phyloP scores from a whole-genome alignment of 2,113 vertebrate species.

The Scomber colias region DNA sequence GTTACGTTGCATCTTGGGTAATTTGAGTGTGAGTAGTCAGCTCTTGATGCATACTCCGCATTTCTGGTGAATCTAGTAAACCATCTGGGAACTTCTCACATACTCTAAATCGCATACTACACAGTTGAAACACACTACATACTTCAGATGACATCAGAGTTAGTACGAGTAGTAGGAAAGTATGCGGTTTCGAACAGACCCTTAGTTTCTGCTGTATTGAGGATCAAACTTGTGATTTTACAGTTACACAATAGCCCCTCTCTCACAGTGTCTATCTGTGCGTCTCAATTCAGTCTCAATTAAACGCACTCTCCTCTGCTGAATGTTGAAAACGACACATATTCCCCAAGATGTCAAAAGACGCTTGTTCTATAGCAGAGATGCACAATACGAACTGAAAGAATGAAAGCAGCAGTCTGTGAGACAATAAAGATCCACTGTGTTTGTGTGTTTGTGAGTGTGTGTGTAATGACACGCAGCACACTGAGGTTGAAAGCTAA shows the following conservation, averaged over 20 bases:
- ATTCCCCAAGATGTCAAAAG: conserved; percentile 22
- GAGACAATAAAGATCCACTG: conserved; percentile 29
- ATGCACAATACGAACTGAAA: conserved; percentile 28
- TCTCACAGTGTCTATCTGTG: background rate
- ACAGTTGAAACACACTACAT: too few species aligned
- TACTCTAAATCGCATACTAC: too few species aligned
- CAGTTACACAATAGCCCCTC: background rate
- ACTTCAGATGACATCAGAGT: too few species aligned
- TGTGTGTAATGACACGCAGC: conserved; percentile 41
- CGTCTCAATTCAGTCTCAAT: conserved; percentile 19
- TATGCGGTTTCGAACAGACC: too few species aligned
- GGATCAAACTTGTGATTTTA: conserved; percentile 31
- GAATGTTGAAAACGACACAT: conserved; percentile 30
- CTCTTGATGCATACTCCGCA: too few species aligned
- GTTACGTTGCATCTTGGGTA: too few species aligned
- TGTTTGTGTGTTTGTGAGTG: conserved; percentile 5
- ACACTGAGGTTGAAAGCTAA: conserved; percentile 50
- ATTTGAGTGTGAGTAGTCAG: too few species aligned
- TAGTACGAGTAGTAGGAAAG: too few species aligned
- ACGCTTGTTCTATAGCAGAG: conserved; percentile 30
- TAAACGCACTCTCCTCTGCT: conserved; percentile 16
- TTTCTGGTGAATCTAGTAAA: too few species aligned
- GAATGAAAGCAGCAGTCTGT: background rate
- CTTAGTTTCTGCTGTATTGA: background rate
- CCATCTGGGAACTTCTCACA: too few species aligned